These are phyloP conservation scores for Steinernema khuongi DNA, from an alignment of 1,140 invertebrate species.

Conservation along the genomic window DNA sequence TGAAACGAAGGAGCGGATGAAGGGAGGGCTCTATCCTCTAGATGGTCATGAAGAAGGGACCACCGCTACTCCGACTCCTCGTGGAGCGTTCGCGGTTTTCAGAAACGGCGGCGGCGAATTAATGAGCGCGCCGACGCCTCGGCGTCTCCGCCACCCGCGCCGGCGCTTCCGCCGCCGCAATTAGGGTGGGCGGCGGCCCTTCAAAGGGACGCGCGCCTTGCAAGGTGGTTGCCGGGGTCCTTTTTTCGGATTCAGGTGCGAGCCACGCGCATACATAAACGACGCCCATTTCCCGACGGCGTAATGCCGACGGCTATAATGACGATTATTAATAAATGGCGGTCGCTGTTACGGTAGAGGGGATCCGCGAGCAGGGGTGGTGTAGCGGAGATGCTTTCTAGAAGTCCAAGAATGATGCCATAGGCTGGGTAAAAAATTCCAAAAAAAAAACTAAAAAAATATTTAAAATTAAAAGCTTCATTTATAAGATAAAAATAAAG, in stretches of 20 bases:
- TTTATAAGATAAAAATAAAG: no score
- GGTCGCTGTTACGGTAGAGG: neutral
- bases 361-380: no score
- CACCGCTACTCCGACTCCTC: no score
- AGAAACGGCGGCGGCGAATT: no score
- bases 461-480: no score
- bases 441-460: no score
- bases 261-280: neutral
- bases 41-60: no score
- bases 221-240: conserved; percentile 9
- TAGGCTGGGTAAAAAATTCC: no score
- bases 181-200: conserved; percentile 7
- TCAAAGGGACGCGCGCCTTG: neutral
- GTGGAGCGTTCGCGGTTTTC: no score
- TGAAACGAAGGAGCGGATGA: conserved; percentile 2
- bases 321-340: conserved; percentile 8
- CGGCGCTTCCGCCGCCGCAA: neutral
- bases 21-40: no score
- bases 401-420: no score
- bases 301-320: neutral
- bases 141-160: neutral
- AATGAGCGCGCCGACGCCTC: neutral
- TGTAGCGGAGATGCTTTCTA: no score
- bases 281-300: neutral
- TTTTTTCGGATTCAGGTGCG: conserved; percentile 13